These are phyloP conservation scores for Florisuga fusca DNA, from an alignment of 2,797 vertebrate genomes.

Conservation along the genomic window DNA sequence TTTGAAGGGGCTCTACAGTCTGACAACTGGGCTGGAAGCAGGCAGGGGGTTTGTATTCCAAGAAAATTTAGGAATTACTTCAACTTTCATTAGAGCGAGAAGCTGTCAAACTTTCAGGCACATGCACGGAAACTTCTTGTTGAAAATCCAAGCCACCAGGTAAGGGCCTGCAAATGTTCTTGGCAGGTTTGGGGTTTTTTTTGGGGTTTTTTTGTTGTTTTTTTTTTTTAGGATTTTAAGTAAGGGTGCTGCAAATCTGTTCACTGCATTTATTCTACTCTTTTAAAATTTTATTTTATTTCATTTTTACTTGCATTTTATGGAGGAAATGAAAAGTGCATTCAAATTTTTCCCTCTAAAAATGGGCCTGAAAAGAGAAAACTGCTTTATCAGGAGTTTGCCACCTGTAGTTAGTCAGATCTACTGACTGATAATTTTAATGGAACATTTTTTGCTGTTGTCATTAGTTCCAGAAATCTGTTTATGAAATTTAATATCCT, in stretches of 20 bases:
- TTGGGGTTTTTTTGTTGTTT: too few relatives aligned
- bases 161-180: neutral
- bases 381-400: neutral
- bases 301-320: neutral
- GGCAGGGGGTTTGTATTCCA: neutral
- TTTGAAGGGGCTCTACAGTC: neutral
- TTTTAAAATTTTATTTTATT: neutral
- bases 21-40: neutral
- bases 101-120: neutral
- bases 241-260: neutral
- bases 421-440: neutral
- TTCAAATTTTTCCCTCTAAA: neutral
- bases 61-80: neutral
- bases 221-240: too few relatives aligned
- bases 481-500: neutral
- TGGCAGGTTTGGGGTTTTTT: neutral
- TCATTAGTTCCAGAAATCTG: neutral
- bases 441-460: neutral
- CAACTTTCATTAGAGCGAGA: neutral
- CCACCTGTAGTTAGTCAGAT: neutral
- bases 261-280: neutral
- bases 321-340: neutral
- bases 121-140: accelerated
- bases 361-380: neutral
- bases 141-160: neutral